Conservation (phyloP, 1,140 invertebrate species). For the Drosophila watanabei region DNA sequence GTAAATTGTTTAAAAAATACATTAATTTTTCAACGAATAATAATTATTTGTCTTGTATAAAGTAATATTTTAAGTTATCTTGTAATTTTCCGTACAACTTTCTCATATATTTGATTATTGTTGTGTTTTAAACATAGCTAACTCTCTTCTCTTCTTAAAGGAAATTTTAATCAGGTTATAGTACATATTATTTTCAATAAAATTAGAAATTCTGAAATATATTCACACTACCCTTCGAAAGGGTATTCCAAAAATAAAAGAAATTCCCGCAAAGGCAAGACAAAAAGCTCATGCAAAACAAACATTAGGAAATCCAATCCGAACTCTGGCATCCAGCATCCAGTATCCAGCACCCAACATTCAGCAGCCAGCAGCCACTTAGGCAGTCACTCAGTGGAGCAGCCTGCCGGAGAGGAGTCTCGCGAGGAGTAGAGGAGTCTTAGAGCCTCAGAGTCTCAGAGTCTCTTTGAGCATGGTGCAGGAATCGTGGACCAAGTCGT, state of each 20-base stretch:
- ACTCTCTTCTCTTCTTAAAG: not conserved
- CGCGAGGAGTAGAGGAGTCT: not conserved
- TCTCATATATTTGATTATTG: not conserved
- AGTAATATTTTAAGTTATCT: not conserved
- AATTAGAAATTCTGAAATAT: not conserved
- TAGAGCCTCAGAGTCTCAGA: slow-evolving; percentile 7
- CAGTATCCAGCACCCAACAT: slow-evolving; percentile 36
- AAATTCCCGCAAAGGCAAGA: slow-evolving; percentile 39
- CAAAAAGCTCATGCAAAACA: slow-evolving; percentile 78
- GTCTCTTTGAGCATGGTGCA: slow-evolving; percentile 20
- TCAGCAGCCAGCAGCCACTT: slow-evolving; percentile 74
- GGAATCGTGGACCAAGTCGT: slow-evolving; percentile 62
- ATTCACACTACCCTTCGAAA: not conserved
- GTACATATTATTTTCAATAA: not conserved
- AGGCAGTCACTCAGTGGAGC: slow-evolving; percentile 74
- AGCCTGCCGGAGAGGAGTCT: slow-evolving; percentile 21
- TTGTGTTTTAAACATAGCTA: not conserved
- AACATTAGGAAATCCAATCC: slow-evolving; percentile 85
- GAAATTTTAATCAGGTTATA: not conserved
- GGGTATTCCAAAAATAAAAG: slow-evolving; percentile 19
- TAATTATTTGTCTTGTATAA: not conserved
- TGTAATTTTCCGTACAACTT: not conserved
- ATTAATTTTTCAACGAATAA: not conserved
- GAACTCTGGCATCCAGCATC: slow-evolving; percentile 56
- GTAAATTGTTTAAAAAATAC: not conserved